Evolutionary conservation across 2,797 vertebrate genomes (phyloP).

Genomic region (Morelia viridis): DNA sequence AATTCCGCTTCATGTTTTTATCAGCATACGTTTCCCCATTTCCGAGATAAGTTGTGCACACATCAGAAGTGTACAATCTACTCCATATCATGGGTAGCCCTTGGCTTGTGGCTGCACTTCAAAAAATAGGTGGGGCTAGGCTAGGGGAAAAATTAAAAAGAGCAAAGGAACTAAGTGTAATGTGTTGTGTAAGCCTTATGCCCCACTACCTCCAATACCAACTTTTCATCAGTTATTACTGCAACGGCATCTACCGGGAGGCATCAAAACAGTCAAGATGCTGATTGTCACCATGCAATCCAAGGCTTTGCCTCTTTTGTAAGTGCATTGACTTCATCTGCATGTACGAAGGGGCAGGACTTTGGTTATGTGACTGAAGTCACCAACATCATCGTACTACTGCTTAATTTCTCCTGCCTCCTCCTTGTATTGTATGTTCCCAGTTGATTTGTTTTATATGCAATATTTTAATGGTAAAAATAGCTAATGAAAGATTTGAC

Average conservation of each 20-base stretch:
- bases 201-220: not conserved
- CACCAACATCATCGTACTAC: not conserved
- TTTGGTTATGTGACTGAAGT: not conserved
- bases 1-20: not conserved
- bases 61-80: not conserved
- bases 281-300: not conserved
- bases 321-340: not conserved
- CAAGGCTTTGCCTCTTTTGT: not conserved
- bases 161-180: not conserved
- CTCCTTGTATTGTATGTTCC: not conserved
- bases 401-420: not conserved
- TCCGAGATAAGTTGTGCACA: not conserved
- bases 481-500: not conserved
- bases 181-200: too few species aligned
- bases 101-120: not conserved
- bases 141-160: not conserved
- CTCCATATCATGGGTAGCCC: not conserved
- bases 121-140: not conserved
- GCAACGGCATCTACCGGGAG: not conserved
- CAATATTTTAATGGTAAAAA: not conserved
- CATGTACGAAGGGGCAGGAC: not conserved
- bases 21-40: not conserved
- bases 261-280: not conserved
- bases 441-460: not conserved
- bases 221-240: not conserved